Conservation (phyloP, 2,888 invertebrate species). For the Pseudococcus viburni region DNA sequence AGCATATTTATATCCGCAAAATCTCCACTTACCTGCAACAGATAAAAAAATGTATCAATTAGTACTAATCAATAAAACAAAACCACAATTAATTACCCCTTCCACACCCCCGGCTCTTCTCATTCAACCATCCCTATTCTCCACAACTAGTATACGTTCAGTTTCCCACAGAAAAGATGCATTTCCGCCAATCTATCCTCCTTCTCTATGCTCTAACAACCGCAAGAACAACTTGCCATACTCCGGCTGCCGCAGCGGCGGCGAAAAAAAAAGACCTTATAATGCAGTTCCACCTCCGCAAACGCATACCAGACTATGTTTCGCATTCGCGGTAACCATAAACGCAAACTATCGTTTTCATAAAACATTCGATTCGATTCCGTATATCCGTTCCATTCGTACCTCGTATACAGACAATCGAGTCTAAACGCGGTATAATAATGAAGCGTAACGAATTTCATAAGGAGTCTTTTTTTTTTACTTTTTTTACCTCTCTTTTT, state of each 20-base stretch:
- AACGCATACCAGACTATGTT: slow-evolving; percentile 43
- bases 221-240: slow-evolving; percentile 21
- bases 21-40: slow-evolving; percentile 50
- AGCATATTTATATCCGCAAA: background rate
- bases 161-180: slow-evolving; percentile 49
- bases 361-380: slow-evolving; percentile 45
- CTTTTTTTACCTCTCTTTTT: background rate
- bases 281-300: slow-evolving; percentile 56
- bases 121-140: background rate
- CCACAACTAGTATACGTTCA: background rate
- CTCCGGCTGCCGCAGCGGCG: too few species aligned
- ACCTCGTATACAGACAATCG: slow-evolving; percentile 3
- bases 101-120: background rate
- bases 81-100: slow-evolving; percentile 24
- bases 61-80: slow-evolving; percentile 25
- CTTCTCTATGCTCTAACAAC: slow-evolving; percentile 15
- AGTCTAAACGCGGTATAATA: slow-evolving; percentile 9
- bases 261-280: slow-evolving; percentile 18
- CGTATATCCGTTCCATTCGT: background rate
- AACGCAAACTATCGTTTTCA: slow-evolving; percentile 56
- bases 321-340: slow-evolving; percentile 51
- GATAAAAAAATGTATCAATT: slow-evolving; percentile 36
- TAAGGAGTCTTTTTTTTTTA: background rate
- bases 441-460: slow-evolving; percentile 48
- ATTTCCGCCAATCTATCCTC: slow-evolving; percentile 25